Evolutionary conservation across 2,888 invertebrate species (phyloP).

Genomic region (Trachelus stipa): DNA sequence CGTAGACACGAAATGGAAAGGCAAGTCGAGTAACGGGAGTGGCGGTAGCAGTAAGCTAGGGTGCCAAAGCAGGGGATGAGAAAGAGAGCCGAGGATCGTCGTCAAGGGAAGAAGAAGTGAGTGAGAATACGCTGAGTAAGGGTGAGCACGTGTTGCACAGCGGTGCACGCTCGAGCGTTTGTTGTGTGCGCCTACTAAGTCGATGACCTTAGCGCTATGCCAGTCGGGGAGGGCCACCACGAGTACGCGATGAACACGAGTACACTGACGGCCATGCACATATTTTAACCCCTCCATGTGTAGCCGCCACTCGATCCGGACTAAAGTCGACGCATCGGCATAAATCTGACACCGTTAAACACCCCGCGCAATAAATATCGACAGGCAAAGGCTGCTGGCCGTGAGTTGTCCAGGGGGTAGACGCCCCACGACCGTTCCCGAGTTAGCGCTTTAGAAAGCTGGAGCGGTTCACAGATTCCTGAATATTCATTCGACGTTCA

Average conservation of each 20-base stretch:
- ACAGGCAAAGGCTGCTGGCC: not conserved
- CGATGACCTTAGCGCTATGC: conserved; percentile 28
- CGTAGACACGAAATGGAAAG: not conserved
- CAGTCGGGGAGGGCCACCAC: conserved; percentile 13
- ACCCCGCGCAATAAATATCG: not conserved
- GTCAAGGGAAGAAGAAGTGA: not conserved
- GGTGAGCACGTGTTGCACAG: conserved; percentile 13
- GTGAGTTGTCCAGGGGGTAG: not conserved
- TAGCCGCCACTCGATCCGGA: conserved; percentile 2
- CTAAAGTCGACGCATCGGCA: conserved; percentile 7
- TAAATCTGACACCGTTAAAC: conserved; percentile 3
- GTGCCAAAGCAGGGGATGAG: not conserved
- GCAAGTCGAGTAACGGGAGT: not conserved
- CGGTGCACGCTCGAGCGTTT: conserved; percentile 11
- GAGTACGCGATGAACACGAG: conserved; percentile 15
- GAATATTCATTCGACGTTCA: not conserved
- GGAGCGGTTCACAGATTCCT: not conserved
- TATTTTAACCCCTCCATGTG: not conserved
- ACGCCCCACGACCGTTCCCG: not conserved
- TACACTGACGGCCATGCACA: conserved; percentile 16
- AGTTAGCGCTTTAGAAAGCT: not conserved
- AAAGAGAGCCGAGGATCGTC: conserved; percentile 1
- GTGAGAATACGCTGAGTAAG: conserved; percentile 14
- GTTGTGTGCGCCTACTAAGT: conserved; percentile 20
- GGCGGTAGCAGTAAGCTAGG: not conserved